Evolutionary conservation across 2,888 invertebrate species (phyloP), one percentile per base, ranked within the genome.

Genomic region (Mamestra brassicae): DNA sequence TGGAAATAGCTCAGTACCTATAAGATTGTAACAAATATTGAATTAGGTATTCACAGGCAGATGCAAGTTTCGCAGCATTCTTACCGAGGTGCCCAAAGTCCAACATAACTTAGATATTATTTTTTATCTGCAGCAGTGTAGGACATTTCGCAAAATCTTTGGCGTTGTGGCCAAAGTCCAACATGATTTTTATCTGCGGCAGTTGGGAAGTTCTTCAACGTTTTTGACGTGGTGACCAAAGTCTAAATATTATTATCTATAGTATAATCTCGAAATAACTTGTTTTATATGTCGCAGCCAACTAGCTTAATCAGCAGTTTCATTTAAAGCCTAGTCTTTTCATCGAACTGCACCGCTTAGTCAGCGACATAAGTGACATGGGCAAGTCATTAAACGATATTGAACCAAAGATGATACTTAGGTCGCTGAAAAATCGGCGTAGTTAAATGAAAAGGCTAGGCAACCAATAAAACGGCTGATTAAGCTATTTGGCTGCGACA

Each of bases 191-290:
- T 5, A 47, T 45, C 8, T 26, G 55, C 38, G 7, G 17, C 60
- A 34, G 34, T 11, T 52, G 17, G 6, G 3, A 15, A 4, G 4
- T 45, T 45, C 42, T 55, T 15, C 17, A 57, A 34, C 26, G n/a
- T 50, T 42, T n/a, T 34, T 34, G 34, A 4, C 42, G 15, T 45
- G 17, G 13, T 75, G 47, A 4, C 2, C 6, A 10, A 50, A 50
- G 17, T 13, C 13, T 8, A 74, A 76, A 55, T 38, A 55, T 26
- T 64, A 11, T 50, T 6, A 72, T 50, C 26, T 66, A 26, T n/a
- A 15, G 10, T 3, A 17, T 42, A 26, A 66, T 73, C 73, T 73
- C 34, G 6, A 80, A 73, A 64, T 80, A 64, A 47, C 34, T 61
- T 64, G 11, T 75, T 55, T 54, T 65, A 26, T 26, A 26, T 26